Conservation (phyloP, 2,888 invertebrate genomes). For the Philaethria dido region DNA sequence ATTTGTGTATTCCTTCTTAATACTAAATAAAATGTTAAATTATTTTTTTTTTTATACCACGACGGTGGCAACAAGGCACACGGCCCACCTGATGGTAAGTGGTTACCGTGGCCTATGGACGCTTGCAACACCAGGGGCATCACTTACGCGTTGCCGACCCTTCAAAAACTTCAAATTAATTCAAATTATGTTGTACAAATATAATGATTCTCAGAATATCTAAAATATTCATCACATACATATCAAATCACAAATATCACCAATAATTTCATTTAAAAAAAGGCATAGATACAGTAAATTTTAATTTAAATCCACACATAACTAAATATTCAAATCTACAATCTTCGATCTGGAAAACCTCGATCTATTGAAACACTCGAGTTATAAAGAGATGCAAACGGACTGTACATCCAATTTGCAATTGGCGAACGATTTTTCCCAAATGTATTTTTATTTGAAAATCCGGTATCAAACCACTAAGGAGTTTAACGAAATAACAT, state of each 20-base stretch:
- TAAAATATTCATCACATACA: background rate
- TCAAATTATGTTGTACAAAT: no score
- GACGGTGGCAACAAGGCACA: no score
- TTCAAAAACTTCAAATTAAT: no score
- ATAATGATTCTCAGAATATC: background rate
- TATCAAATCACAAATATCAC: background rate
- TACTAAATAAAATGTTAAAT: no score
- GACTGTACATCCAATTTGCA: conserved; percentile 46
- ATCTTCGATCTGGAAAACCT: conserved; percentile 32
- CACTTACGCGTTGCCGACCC: no score
- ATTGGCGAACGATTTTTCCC: conserved; percentile 44
- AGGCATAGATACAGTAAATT: background rate
- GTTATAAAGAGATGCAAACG: conserved; percentile 45
- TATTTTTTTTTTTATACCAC: no score
- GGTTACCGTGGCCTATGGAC: no score
- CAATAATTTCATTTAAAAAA: background rate
- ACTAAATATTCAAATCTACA: conserved; percentile 34
- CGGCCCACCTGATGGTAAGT: no score
- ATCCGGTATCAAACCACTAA: conserved; percentile 32
- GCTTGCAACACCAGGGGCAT: no score
- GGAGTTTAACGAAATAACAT: conserved; percentile 46
- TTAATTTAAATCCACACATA: conserved; percentile 42
- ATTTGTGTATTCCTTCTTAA: no score
- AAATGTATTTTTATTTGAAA: conserved; percentile 38
- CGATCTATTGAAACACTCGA: conserved; percentile 42